Evolutionary conservation across 2,888 invertebrate genomes (phyloP).

Genomic region (Heliconius hortense): DNA sequence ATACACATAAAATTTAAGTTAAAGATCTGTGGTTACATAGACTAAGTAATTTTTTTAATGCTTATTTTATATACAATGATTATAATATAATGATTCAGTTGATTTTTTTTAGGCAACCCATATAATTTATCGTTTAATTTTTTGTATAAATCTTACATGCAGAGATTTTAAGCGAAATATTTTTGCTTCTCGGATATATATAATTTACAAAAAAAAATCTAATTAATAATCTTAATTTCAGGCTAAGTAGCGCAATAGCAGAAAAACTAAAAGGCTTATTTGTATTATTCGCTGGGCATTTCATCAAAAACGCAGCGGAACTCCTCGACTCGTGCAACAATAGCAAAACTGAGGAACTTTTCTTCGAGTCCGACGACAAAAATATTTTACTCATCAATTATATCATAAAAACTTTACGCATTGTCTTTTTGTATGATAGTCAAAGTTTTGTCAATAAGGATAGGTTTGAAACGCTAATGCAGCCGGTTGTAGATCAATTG

Average conservation of each 20-base stretch:
- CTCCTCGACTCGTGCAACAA: constrained; percentile 87
- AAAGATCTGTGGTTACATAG: no score
- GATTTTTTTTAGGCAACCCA: no score
- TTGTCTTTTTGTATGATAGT: constrained; percentile 91
- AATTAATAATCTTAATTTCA: constrained; percentile 55
- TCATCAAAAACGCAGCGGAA: constrained; percentile 90
- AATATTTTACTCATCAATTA: constrained; percentile 85
- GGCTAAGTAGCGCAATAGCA: constrained; percentile 89
- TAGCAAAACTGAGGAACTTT: constrained; percentile 77
- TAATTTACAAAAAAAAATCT: not conserved
- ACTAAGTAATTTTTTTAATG: no score
- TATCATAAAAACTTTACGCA: constrained; percentile 87
- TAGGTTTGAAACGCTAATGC: constrained; percentile 91
- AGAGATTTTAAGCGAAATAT: no score
- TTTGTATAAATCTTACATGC: no score
- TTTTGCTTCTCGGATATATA: not conserved
- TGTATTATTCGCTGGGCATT: constrained; percentile 93
- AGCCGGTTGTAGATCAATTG: constrained; percentile 93
- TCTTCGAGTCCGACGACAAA: constrained; percentile 80
- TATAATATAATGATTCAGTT: no score
- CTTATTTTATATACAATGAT: no score
- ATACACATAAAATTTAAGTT: no score
- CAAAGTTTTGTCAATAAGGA: constrained; percentile 93
- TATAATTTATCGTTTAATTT: no score
- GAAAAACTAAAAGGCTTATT: constrained; percentile 93